phyloP scores from a whole-genome alignment of 1,140 invertebrate species.

The Drosophila malerkotliana region DNA sequence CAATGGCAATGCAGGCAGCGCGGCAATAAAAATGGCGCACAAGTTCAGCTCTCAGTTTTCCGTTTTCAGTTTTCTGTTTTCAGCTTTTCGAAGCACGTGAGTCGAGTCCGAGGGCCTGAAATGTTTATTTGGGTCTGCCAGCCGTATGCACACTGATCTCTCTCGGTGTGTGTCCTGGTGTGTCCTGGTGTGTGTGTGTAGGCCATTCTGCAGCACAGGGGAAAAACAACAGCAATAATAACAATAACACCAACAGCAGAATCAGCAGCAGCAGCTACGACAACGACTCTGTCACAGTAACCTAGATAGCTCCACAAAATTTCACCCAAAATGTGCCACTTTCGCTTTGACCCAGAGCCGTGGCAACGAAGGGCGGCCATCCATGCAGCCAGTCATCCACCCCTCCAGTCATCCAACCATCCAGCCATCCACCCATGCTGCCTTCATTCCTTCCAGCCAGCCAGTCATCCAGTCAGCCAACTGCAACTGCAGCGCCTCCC shows the following conservation, averaged over 20 bases:
- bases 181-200: slow-evolving; percentile 45
- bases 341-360: slow-evolving; percentile 79
- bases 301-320: slow-evolving; percentile 80
- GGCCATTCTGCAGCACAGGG: slow-evolving; percentile 67
- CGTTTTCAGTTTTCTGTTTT: slow-evolving; percentile 38
- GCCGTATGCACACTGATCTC: slow-evolving; percentile 46
- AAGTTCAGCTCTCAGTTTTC: slow-evolving; percentile 62
- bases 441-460: slow-evolving; percentile 19
- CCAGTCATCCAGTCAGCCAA: slow-evolving; percentile 10
- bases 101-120: slow-evolving; percentile 65
- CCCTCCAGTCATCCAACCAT: background rate
- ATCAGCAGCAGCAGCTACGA: slow-evolving; percentile 46
- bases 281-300: slow-evolving; percentile 75
- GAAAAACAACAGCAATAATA: slow-evolving; percentile 43
- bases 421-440: background rate
- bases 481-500: slow-evolving; percentile 32
- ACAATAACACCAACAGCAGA: slow-evolving; percentile 30
- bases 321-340: slow-evolving; percentile 79
- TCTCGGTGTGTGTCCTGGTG: slow-evolving; percentile 4
- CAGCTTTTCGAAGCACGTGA: slow-evolving; percentile 73
- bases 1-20: slow-evolving; percentile 69
- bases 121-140: slow-evolving; percentile 72
- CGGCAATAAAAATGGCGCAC: slow-evolving; percentile 80
- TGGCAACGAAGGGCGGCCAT: slow-evolving; percentile 66
- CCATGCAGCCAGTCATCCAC: slow-evolving; percentile 35